Evolutionary conservation across 2,797 vertebrate species (phyloP), one percentile per base, ranked within the genome.

Genomic region (Thunnus albacares): DNA sequence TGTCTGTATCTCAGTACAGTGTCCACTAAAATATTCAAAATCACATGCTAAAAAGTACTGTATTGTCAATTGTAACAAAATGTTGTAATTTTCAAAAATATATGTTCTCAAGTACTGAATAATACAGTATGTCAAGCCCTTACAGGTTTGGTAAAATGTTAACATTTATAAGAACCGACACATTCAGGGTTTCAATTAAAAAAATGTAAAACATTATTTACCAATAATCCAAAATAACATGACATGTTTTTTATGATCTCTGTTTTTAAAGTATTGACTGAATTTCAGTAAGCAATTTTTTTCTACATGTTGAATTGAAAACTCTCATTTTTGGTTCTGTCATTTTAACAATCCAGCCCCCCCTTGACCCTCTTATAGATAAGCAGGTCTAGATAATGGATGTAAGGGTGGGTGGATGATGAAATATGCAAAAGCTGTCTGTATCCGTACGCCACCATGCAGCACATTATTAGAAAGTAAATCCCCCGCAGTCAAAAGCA

Each of bases 401-500:
- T 43, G 13, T 12, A 43, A 33, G 30, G 30, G 30, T 51, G 18
- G 49, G 18, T n/a, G 20, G 51, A 10, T 24, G 49, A 20, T 35
- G 49, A 63, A 65, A 57, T 33, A 43, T 47, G 12, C 24, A 20
- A 61, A 26, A 55, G n/a, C 28, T 24, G 57, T 35, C 9, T 5
- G 3, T 8, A n/a, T 30, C 5, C n/a, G n/a, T 4, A 49, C 3
- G 33, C 71, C n/a, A 33, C 61, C 38, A 62, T 12, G 12, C 30
- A 62, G 9, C 26, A 26, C 15, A 62, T 45, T 2, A 24, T 81
- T 86, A 95, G 82, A 96, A 95, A 66, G 91, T 90, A 84, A 95
- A 96, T 3, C 93, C 94, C 18, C 95, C 93, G 52, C 93, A 96
- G 61, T 96, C 95, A 77, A 95, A 95, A 69, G 85, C 82, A 59